Percentiles rank a stretch among this genome's conserved stretches.
These are phyloP conservation scores for Geotrypetes seraphini DNA, from an alignment of 2,797 vertebrate species.

Conservation along the genomic window DNA sequence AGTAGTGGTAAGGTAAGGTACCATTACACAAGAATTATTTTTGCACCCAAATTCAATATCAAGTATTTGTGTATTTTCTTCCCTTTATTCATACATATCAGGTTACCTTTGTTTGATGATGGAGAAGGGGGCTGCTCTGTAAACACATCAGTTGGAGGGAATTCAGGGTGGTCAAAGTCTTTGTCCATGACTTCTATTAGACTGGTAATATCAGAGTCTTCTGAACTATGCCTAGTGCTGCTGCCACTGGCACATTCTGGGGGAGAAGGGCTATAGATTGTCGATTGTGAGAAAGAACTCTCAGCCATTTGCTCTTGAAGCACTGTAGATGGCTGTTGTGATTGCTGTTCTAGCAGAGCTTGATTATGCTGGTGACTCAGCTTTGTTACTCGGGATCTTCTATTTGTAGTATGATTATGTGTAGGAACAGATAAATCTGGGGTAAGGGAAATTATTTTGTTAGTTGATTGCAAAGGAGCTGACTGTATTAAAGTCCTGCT, in stretches of 20 bases:
- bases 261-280: conserved; percentile 26
- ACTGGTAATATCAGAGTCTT: conserved; percentile 75
- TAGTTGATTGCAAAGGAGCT: conserved; percentile 42
- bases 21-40: no score
- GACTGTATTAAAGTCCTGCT: conserved; percentile 69
- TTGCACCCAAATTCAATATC: background rate
- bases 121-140: conserved; percentile 75
- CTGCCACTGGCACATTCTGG: conserved; percentile 25
- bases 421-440: conserved; percentile 52
- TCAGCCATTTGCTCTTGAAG: conserved; percentile 49
- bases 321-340: conserved; percentile 33
- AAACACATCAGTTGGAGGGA: conserved; percentile 60
- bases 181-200: conserved; percentile 92
- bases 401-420: conserved; percentile 59
- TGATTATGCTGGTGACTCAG: conserved; percentile 55
- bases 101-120: conserved; percentile 80
- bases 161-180: conserved; percentile 81
- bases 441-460: conserved; percentile 47
- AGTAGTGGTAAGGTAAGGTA: background rate
- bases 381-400: conserved; percentile 61
- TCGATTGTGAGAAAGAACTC: conserved; percentile 34
- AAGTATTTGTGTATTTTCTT: no score
- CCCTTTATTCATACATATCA: background rate
- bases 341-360: conserved; percentile 54
- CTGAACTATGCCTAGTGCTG: conserved; percentile 58